A percentile compares a stretch with the other conserved stretches of the same genome.
Conservation (phyloP, 2,797 vertebrate species). For the Bufotes viridis region DNA sequence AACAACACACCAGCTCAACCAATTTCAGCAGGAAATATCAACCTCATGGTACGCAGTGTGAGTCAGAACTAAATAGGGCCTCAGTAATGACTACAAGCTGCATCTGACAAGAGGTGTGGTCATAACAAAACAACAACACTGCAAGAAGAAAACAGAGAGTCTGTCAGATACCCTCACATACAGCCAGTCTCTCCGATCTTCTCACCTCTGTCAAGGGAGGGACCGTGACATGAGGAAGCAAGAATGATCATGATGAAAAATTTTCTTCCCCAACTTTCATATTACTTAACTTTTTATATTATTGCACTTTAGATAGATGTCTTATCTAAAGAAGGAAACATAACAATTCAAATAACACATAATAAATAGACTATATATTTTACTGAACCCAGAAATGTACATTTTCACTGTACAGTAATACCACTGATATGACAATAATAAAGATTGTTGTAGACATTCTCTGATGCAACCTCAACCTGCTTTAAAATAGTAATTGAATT, state of each 20-base stretch:
- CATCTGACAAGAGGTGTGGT: too few species aligned
- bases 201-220: too few species aligned
- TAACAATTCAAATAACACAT: background rate
- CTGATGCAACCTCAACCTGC: conserved; percentile 1
- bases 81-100: too few species aligned
- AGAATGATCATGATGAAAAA: background rate
- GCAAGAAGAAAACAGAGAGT: too few species aligned
- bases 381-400: background rate
- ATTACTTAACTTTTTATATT: background rate
- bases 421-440: background rate
- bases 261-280: background rate
- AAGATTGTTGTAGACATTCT: conserved; percentile 3
- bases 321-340: background rate
- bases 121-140: too few species aligned
- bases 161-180: too few species aligned
- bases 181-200: too few species aligned
- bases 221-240: too few species aligned
- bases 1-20: too few species aligned
- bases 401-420: conserved; percentile 5
- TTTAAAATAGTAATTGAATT: conserved; percentile 34
- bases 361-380: background rate
- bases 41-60: too few species aligned
- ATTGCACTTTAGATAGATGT: background rate
- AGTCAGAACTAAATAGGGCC: too few species aligned
- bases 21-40: too few species aligned